Base-by-base conservation (phyloP, 2,888 invertebrate genomes). In the Willowsia nigromaculata region DNA sequence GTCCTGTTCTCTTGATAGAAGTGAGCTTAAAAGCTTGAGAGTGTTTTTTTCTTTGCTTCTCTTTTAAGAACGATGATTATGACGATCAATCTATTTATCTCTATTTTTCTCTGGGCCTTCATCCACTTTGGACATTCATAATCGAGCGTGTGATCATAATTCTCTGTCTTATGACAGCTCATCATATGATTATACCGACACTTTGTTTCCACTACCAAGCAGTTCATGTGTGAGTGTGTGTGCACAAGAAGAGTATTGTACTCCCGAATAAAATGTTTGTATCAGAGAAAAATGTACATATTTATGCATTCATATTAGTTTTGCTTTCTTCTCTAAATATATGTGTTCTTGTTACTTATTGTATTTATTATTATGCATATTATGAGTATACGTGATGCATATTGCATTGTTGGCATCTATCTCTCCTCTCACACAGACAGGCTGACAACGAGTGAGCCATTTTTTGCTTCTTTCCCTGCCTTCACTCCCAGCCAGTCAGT, bases 101-200 rank as follows among this genome's bases (percentile, higher is more conserved):
- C 88, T 74, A 82, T 88, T 90, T 90, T 90, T 88, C 82, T 87
- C 71, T 76, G 47, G 74, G 76, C 78, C 80, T 85, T 90, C 90
- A 85, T 88, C 90, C 62, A 85, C 88, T 88, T 88, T 89, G 81
- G 87, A 91, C 91, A 90, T 88, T 91, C 88, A 91, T 90, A 91
- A 91, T 91, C 90, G 90, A 88, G 83, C 85, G 91, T 90, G 90
- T 91, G 91, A 91, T 91, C 90, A 91, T 90, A 90, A 91, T 89
- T 91, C 90, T 91, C 90, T 86, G 78, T 87, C 88, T 90, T 91
- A 89, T 91, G 91, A 91, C 90, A 91, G 91, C 89, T 86, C 83
- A 71, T 89, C 88, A 85, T 89, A 89, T 84, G 88, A 89, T 89
- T 89, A 68, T 71, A 84, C 84, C 84, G 88, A 85, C 88, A 80